A percentile compares a stretch with the other conserved stretches of the same genome.
phyloP scores from a whole-genome alignment of 1,140 invertebrate species.

The Drosophila mayri region DNA sequence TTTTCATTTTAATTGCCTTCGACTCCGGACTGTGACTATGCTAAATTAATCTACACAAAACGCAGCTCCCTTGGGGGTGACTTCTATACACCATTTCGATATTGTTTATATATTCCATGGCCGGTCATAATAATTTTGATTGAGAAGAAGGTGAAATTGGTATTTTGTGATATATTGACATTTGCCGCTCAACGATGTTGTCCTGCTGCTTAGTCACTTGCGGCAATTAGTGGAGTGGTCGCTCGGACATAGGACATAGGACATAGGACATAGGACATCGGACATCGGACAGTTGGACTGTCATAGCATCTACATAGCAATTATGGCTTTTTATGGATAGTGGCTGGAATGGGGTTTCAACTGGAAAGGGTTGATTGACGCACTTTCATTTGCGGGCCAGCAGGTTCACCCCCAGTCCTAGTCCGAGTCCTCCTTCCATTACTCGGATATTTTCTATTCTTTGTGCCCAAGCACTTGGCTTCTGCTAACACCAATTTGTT shows the following conservation, averaged over 20 bases:
- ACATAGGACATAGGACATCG: not conserved
- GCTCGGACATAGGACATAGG: conserved; percentile 24
- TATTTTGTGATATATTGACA: conserved; percentile 83
- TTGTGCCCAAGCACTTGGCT: conserved; percentile 72
- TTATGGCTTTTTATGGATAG: conserved; percentile 66
- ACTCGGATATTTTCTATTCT: conserved; percentile 24
- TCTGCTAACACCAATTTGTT: conserved; percentile 82
- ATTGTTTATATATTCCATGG: conserved; percentile 31
- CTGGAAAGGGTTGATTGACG: conserved; percentile 70
- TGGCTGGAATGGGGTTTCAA: conserved; percentile 3
- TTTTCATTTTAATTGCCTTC: conserved; percentile 78
- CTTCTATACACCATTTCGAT: conserved; percentile 24
- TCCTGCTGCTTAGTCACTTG: conserved; percentile 77
- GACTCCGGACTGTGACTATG: conserved; percentile 51
- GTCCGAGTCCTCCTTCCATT: not conserved
- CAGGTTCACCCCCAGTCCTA: conserved; percentile 20
- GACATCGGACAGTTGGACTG: conserved; percentile 10
- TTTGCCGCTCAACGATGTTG: conserved; percentile 65
- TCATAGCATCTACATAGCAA: conserved; percentile 69
- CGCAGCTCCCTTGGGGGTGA: conserved; percentile 68
- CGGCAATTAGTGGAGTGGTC: conserved; percentile 65
- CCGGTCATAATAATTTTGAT: conserved; percentile 84
- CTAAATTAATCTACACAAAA: conserved; percentile 82
- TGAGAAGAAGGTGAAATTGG: conserved; percentile 79
- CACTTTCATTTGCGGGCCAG: conserved; percentile 55